Evolutionary conservation across 2,113 vertebrate genomes (phyloP).

Genomic region (Himantopus leucocephalus): DNA sequence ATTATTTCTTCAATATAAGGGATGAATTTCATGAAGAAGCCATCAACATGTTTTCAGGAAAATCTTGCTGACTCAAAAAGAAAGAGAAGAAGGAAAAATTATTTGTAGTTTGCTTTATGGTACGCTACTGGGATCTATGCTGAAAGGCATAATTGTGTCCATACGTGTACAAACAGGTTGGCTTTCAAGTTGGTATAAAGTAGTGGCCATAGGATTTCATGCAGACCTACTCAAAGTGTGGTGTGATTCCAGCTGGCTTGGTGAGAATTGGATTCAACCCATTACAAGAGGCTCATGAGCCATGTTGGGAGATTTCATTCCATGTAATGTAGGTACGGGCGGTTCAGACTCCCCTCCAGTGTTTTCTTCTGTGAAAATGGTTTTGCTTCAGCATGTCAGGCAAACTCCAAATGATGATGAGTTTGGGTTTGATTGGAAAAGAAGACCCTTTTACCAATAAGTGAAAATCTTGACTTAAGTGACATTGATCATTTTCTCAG

Average conservation of each 20-base stretch:
- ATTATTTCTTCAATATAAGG: neutral
- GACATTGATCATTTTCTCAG: neutral
- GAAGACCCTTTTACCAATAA: neutral
- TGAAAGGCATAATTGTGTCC: neutral
- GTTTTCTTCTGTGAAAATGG: neutral
- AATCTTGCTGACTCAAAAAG: neutral
- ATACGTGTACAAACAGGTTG: neutral
- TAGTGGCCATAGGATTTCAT: neutral
- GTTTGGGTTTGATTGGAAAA: neutral
- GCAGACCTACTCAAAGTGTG: neutral
- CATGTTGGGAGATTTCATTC: neutral
- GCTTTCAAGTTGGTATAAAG: neutral
- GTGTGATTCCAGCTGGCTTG: neutral
- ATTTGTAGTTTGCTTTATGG: neutral
- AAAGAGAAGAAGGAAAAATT: neutral
- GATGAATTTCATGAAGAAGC: neutral
- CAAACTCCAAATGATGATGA: neutral
- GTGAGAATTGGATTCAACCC: neutral
- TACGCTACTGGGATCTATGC: neutral
- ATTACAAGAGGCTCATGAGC: neutral
- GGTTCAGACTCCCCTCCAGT: neutral
- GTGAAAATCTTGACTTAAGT: neutral
- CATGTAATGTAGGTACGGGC: accelerated
- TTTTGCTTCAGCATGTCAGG: neutral
- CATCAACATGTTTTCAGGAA: accelerated